Evolutionary conservation across 2,797 vertebrate genomes (phyloP).

Genomic region (Eupleurogrammus muticus): DNA sequence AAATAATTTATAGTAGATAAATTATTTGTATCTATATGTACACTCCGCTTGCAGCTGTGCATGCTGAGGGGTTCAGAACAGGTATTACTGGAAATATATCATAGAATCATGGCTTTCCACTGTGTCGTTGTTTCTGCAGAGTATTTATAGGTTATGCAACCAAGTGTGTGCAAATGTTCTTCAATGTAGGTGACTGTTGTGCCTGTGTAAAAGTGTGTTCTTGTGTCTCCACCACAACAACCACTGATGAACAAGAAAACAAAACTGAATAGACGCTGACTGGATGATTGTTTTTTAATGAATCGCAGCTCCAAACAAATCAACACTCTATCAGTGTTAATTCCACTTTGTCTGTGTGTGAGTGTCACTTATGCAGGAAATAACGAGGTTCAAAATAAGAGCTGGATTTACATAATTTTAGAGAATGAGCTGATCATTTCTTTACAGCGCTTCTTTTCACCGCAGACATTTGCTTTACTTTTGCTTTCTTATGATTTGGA

Average conservation of each 20-base stretch:
- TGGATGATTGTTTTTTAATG: not conserved
- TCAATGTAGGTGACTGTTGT: not conserved
- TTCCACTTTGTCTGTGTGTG: not conserved
- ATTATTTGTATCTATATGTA: conserved; percentile 46
- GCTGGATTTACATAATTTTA: not conserved
- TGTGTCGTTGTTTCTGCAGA: conserved; percentile 11
- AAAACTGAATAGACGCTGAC: not conserved
- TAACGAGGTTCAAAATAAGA: not conserved
- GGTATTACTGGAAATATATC: conserved; percentile 9
- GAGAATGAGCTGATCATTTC: conserved; percentile 7
- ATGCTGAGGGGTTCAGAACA: conserved; percentile 33
- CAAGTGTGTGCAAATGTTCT: not conserved
- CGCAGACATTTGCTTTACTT: conserved; percentile 58
- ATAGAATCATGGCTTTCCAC: not conserved
- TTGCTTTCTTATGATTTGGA: conserved; percentile 45
- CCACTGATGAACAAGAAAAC: conserved; percentile 19
- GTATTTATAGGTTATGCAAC: not conserved
- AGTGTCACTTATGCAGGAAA: not conserved
- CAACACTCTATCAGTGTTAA: not conserved
- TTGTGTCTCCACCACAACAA: conserved; percentile 18
- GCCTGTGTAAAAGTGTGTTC: conserved; percentile 14
- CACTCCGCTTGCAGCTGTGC: conserved; percentile 31
- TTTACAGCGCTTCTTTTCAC: conserved; percentile 52
- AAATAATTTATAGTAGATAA: conserved; percentile 62
- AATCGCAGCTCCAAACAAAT: conserved; percentile 4